Evolutionary conservation across 2,888 invertebrate species (phyloP).

Genomic region (Ceriagrion tenellum): DNA sequence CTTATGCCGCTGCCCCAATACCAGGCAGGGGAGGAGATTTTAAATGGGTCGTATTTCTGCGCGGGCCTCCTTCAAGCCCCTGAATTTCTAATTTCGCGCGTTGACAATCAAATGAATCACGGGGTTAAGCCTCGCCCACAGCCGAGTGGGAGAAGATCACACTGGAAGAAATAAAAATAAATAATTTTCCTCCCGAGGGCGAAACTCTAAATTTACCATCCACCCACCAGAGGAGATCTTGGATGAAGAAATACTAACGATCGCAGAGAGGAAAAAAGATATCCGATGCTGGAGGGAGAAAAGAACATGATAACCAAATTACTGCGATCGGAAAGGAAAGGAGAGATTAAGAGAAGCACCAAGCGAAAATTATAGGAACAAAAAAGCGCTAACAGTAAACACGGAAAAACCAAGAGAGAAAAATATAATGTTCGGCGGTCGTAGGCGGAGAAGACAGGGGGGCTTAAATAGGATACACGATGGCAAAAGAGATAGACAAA

Average conservation of each 20-base stretch:
- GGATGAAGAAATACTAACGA: not conserved
- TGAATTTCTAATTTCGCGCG: not conserved
- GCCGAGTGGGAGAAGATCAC: not conserved
- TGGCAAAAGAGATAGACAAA: not conserved
- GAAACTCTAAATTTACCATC: not conserved
- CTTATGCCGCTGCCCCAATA: not conserved
- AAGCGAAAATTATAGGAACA: not conserved
- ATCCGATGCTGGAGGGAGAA: not conserved
- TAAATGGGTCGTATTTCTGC: not conserved
- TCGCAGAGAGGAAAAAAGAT: not conserved
- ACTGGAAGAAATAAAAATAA: not conserved
- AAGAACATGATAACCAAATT: not conserved
- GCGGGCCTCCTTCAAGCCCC: not conserved
- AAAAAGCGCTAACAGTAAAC: not conserved
- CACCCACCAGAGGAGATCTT: not conserved
- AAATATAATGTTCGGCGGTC: not conserved
- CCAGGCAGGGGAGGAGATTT: not conserved
- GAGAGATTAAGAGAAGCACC: not conserved
- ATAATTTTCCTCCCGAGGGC: not conserved
- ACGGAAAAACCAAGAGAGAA: not conserved
- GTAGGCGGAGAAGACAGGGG: not conserved
- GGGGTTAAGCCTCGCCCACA: not conserved
- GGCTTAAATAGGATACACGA: not conserved
- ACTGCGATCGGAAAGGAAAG: not conserved
- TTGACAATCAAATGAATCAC: slow-evolving; percentile 36